phyloP scores from a whole-genome alignment of 1,140 invertebrate species.

The Caenorhabditis remanei region DNA sequence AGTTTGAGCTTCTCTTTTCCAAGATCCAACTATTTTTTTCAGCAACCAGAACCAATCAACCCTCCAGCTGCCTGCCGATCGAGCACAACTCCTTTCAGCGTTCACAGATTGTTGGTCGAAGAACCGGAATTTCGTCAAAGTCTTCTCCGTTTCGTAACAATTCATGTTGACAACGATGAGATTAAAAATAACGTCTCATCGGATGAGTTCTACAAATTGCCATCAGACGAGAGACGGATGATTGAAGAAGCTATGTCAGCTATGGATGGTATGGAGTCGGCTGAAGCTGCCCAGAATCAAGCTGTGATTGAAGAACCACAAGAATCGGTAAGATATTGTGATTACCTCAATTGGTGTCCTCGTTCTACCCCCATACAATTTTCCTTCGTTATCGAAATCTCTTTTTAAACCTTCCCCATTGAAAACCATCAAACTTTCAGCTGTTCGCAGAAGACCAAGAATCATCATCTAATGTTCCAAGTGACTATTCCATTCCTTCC shows the following conservation, averaged over 20 bases:
- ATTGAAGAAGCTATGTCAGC: neutral
- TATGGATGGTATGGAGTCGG: neutral
- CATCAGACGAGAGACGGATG: neutral
- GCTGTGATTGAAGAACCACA: too few species aligned
- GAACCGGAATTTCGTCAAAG: neutral
- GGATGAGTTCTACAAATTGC: too few species aligned
- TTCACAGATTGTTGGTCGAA: neutral
- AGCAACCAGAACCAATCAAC: neutral
- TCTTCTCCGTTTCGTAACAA: conserved; percentile 21
- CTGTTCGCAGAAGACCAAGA: conserved; percentile 8
- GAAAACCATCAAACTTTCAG: too few species aligned
- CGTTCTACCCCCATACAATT: too few species aligned
- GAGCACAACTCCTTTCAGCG: neutral
- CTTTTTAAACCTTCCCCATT: too few species aligned
- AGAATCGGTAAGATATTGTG: too few species aligned
- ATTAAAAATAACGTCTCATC: neutral
- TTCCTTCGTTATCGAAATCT: too few species aligned
- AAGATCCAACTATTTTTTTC: too few species aligned
- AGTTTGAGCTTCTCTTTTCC: too few species aligned
- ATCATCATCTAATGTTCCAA: neutral
- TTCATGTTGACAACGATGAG: conserved; percentile 8
- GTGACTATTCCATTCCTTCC: neutral
- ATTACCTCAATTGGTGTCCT: too few species aligned
- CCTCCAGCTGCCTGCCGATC: neutral
- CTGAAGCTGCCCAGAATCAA: neutral